These are phyloP conservation scores for Philonicus albiceps DNA, from an alignment of 2,888 invertebrate genomes.

Conservation along the genomic window DNA sequence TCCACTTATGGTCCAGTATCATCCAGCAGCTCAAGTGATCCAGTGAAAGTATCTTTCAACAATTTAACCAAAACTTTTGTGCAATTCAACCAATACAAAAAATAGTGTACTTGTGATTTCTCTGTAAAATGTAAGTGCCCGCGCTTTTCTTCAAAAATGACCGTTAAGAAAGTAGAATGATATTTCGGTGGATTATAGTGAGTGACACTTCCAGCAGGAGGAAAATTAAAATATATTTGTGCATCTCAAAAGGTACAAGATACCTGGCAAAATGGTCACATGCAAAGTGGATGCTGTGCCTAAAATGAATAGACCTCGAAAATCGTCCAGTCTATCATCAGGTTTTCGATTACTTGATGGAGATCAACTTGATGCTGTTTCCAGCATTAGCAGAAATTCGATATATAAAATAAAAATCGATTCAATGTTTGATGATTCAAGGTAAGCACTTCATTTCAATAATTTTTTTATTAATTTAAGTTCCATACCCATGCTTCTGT, in stretches of 20 bases:
- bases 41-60: background rate
- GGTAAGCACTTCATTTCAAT: too few relatives aligned
- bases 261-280: slow-evolving; percentile 58
- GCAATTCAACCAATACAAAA: background rate
- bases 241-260: background rate
- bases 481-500: too few relatives aligned
- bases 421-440: slow-evolving; percentile 80
- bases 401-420: slow-evolving; percentile 86
- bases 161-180: background rate
- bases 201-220: background rate
- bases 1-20: background rate
- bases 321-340: slow-evolving; percentile 60
- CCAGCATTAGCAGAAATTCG: slow-evolving; percentile 67
- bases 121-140: background rate
- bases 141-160: background rate
- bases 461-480: too few relatives aligned
- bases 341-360: slow-evolving; percentile 62
- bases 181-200: background rate
- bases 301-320: slow-evolving; percentile 57
- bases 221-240: background rate
- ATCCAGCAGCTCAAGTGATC: background rate
- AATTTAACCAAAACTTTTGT: background rate
- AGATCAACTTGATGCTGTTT: slow-evolving; percentile 62
- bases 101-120: background rate
- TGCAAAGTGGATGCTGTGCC: slow-evolving; percentile 61